These are phyloP conservation scores for Limenitis camilla DNA, from an alignment of 2,888 invertebrate genomes.

Conservation along the genomic window DNA sequence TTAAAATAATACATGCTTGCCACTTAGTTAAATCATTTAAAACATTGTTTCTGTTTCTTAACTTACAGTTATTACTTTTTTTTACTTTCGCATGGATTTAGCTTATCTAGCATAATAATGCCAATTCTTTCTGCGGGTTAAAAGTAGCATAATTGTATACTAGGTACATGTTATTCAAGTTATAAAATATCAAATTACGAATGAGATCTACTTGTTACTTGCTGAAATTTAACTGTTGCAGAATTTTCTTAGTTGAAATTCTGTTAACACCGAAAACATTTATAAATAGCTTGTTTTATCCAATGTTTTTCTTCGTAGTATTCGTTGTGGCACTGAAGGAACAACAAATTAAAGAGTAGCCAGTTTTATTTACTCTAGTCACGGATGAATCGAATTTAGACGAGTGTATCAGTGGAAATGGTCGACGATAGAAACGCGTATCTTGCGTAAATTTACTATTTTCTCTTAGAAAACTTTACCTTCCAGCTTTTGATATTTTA, in stretches of 20 bases:
- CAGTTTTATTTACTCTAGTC: conserved; percentile 26
- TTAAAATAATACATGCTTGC: conserved; percentile 22
- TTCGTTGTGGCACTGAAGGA: not conserved
- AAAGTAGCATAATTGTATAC: no score
- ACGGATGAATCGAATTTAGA: conserved; percentile 61
- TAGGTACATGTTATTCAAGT: no score
- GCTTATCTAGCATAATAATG: no score
- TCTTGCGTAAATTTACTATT: conserved; percentile 2
- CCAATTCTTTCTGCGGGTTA: no score
- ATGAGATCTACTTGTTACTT: no score
- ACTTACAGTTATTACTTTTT: no score
- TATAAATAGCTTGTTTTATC: not conserved
- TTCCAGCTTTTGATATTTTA: no score
- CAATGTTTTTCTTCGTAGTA: not conserved
- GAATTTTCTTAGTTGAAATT: no score
- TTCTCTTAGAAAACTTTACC: not conserved
- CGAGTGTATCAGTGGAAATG: conserved; percentile 59
- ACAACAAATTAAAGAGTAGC: conserved; percentile 1
- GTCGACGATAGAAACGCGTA: conserved; percentile 28
- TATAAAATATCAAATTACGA: no score
- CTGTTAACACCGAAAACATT: no score
- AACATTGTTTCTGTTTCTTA: not conserved
- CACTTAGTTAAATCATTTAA: not conserved
- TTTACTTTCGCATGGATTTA: no score
- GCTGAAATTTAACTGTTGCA: no score